A percentile compares a stretch with the other conserved stretches of the same genome.
phyloP scores from a whole-genome alignment of 2,888 invertebrate species.

The Tortrix viridana region DNA sequence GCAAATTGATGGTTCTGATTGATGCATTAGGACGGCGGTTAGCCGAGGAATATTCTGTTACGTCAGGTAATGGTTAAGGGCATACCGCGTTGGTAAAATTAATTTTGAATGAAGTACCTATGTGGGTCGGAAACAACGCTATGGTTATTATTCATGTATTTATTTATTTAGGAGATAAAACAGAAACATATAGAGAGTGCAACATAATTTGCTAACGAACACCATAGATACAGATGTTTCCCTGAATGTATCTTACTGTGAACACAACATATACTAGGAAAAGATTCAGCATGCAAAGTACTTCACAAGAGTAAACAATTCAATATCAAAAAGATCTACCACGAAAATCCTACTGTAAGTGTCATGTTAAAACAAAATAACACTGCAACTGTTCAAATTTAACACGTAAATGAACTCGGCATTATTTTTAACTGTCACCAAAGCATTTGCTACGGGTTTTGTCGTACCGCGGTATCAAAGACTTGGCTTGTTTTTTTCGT shows the following conservation, averaged over 20 bases:
- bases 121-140: too few species aligned
- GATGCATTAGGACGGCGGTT: slow-evolving; percentile 33
- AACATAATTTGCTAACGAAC: too few species aligned
- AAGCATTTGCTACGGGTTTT: slow-evolving; percentile 46
- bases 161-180: too few species aligned
- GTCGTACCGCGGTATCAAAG: slow-evolving; percentile 48
- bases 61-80: slow-evolving; percentile 8
- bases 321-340: not conserved
- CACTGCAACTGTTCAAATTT: slow-evolving; percentile 17
- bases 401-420: slow-evolving; percentile 30
- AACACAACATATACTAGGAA: too few species aligned
- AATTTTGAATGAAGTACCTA: too few species aligned
- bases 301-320: not conserved
- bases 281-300: too few species aligned
- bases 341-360: not conserved
- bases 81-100: too few species aligned
- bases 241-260: too few species aligned
- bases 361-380: slow-evolving; percentile 20
- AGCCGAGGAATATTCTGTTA: slow-evolving; percentile 17
- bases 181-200: too few species aligned
- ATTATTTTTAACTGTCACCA: slow-evolving; percentile 41
- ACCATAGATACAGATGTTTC: too few species aligned
- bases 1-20: slow-evolving; percentile 42
- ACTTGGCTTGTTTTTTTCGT: slow-evolving; percentile 42
- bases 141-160: too few species aligned